phyloP scores from a whole-genome alignment of 2,797 vertebrate species.

The Mormyrops attenuatus region DNA sequence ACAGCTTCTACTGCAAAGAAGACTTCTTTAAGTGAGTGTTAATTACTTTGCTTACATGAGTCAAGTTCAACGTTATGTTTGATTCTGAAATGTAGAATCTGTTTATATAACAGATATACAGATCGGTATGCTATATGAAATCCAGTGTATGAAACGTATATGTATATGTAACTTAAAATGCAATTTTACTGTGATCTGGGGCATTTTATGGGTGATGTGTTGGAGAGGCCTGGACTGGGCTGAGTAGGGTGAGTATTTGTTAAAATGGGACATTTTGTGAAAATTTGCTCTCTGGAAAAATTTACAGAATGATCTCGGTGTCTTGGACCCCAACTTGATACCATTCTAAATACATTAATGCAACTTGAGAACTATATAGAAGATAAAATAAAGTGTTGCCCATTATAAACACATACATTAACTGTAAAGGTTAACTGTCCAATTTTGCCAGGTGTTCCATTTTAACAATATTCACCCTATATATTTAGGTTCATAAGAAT shows the following conservation, averaged over 20 bases:
- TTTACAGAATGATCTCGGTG: no score
- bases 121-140: neutral
- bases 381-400: neutral
- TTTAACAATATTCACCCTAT: neutral
- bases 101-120: neutral
- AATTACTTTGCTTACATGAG: neutral
- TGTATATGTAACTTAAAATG: neutral
- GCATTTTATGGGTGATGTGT: neutral
- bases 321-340: no score
- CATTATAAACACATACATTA: neutral
- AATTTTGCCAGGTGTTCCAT: neutral
- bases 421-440: neutral
- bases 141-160: neutral
- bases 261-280: neutral
- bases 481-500: neutral
- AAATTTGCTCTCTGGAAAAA: neutral
- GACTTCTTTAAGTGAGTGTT: slow-evolving; percentile 94
- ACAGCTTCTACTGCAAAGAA: slow-evolving; percentile 93
- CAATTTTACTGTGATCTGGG: neutral
- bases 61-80: neutral
- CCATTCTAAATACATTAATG: no score
- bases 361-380: no score
- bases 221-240: neutral
- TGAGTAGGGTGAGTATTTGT: neutral
- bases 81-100: neutral